Base-by-base conservation (phyloP, 2,888 invertebrate species). In the Noctua janthe region DNA sequence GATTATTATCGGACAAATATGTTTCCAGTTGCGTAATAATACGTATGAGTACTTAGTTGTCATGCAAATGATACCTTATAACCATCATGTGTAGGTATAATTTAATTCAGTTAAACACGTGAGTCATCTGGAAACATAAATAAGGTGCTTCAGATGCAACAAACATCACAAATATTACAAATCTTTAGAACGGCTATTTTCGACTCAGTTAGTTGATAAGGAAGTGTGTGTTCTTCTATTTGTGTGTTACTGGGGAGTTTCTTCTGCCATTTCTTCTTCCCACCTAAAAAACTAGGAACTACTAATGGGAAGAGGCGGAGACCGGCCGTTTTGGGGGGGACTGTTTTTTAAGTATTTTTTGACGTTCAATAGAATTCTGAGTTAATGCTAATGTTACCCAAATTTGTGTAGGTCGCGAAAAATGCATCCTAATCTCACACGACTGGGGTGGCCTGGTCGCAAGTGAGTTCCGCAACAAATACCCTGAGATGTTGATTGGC, bases 381-480 rank as follows among this genome's bases (percentile, higher is more conserved):
- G 23, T 49, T 49, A 0, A 73, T 49, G 17, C 11, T 73, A 35
- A 35, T 35, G 15, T 74, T 17, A n/a, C 29, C 20, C 20, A 20
- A 20, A 15, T 20, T 66, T 51, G 80, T 93, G 13, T 90, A 97
- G 97, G 97, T 77, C 95, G 95, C 43, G 94, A 97, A 72, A 97
- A 97, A 87, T 97, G 95, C 87, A 97, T 97, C 70, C 90, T 98
- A 17, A 96, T 98, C 4, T 97, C 97, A 0, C 98, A 98, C 94
- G 98, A 98, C 92, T 98, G 98, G 98, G 98, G 98, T 80, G 98
- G 97, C 74, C 84, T 97, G 17, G 92, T 98, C 3, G 97, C 97
- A 0, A 97, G 97, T 95, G 89, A 91, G 62, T 96, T 98, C 89
- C 96, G 97, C 0, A 94, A 96, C 69, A 87, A 90, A 3, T 94